A percentile compares a stretch with the other conserved stretches of the same genome.
phyloP scores from a whole-genome alignment of 2,797 vertebrate species.

The Diplodus sargus region DNA sequence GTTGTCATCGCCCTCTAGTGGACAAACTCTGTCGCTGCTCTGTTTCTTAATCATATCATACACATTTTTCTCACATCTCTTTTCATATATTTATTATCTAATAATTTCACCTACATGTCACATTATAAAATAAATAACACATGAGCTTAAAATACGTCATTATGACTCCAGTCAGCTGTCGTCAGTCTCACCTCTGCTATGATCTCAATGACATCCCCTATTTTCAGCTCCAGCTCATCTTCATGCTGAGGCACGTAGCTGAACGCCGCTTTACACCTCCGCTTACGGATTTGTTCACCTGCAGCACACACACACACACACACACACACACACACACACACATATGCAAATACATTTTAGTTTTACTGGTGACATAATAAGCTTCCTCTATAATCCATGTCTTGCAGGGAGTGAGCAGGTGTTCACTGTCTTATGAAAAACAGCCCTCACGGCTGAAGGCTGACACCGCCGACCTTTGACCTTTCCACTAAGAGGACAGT shows the following conservation, averaged over 20 bases:
- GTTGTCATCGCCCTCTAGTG: background rate
- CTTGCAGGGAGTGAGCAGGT: constrained; percentile 19
- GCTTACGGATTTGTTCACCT: constrained; percentile 93
- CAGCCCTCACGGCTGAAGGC: constrained; percentile 3
- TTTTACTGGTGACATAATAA: constrained; percentile 21
- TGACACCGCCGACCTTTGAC: constrained; percentile 37
- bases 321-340: constrained; percentile 16
- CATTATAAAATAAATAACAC: background rate
- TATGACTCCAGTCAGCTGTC: background rate
- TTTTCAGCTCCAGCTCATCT: constrained; percentile 96
- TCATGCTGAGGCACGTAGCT: constrained; percentile 98
- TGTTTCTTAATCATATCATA: background rate
- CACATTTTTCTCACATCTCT: background rate
- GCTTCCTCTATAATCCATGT: constrained; percentile 32
- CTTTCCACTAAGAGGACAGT: constrained; percentile 12
- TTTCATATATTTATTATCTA: background rate
- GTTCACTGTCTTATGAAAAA: constrained; percentile 21
- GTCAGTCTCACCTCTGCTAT: constrained; percentile 89
- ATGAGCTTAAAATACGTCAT: too few species aligned
- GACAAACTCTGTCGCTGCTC: background rate
- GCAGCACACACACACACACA: constrained; percentile 27
- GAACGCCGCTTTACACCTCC: constrained; percentile 96
- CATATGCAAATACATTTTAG: constrained; percentile 8
- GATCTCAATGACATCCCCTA: constrained; percentile 95
- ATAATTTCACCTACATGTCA: background rate